phyloP scores from a whole-genome alignment of 2,888 invertebrate genomes.

The Andricus quercusramuli region DNA sequence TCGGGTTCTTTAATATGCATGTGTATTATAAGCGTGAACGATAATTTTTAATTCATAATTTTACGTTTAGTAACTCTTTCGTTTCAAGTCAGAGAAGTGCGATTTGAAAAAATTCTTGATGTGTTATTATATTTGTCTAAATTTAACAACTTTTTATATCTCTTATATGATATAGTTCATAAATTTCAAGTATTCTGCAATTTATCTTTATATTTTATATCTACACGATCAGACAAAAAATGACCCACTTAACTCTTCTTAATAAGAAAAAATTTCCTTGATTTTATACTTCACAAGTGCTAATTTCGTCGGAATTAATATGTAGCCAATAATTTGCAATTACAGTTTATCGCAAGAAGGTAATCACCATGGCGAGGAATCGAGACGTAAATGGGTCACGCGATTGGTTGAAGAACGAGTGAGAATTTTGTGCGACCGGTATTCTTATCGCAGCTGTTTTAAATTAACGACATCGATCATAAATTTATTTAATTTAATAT shows the following conservation, averaged over 20 bases:
- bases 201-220: background rate
- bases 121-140: background rate
- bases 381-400: background rate
- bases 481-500: constrained; percentile 14
- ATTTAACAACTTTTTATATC: background rate
- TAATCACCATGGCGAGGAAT: background rate
- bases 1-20: constrained; percentile 47
- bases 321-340: background rate
- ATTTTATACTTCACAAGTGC: background rate
- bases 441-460: background rate
- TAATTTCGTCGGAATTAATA: background rate
- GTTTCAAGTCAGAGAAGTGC: background rate
- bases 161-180: background rate
- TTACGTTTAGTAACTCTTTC: background rate
- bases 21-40: background rate
- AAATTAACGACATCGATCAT: constrained; percentile 6
- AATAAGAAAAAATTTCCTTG: background rate
- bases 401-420: background rate
- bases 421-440: background rate
- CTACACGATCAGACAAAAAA: background rate
- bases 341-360: background rate
- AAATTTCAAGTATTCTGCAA: background rate
- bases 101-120: too few species aligned
- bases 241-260: background rate
- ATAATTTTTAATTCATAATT: background rate